Base-by-base conservation (phyloP, 2,113 vertebrate genomes). In the Seriola quinqueradiata region DNA sequence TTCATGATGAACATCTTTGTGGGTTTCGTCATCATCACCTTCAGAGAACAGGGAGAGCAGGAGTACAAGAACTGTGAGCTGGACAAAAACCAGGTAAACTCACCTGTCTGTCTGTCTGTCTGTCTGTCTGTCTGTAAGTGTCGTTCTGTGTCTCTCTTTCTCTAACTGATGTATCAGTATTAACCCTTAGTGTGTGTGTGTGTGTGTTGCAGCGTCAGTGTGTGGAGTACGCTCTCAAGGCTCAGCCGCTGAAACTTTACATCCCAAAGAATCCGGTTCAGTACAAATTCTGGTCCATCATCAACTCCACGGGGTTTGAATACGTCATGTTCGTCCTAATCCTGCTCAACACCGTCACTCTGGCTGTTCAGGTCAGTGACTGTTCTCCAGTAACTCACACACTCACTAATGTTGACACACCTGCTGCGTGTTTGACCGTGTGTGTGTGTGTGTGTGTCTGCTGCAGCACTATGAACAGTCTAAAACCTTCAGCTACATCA, bases 1-100 rank as follows among this genome's bases (percentile, higher is more conserved):
- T 99, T 99, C 95, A 99, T 99, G 97, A 99, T 99, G 97, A 98
- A 99, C 92, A 99, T 99, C 93, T 99, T 99, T 0, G 97, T 99
- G 59, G 98, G 98, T 67, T 99, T 99, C 1, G 98, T 99, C 92
- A 99, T 99, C 95, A 98, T 99, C 93, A 99, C 97, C 3, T 99
- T 99, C 92, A 96, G 97, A 0, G 97, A 97, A 19, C 97, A 99
- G 89, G 97, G 97, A 2, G 97, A 98, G 86, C 96, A 97, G 68
- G 97, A 98, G 89, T 99, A 98, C 89, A 96, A 96, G 93, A 97
- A 98, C 95, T 98, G 97, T 74, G 97, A 98, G 87, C 96, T 98
- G 64, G 97, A 99, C 94, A 99, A 99, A 93, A 99, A 99, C 90
- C 97, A 99, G 96, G 97, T 98, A 44, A 34, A 23, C 52, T 14